Percentiles rank a stretch among this genome's conserved stretches.
phyloP scores from a whole-genome alignment of 2,113 vertebrate genomes.

The Halichoeres trimaculatus region DNA sequence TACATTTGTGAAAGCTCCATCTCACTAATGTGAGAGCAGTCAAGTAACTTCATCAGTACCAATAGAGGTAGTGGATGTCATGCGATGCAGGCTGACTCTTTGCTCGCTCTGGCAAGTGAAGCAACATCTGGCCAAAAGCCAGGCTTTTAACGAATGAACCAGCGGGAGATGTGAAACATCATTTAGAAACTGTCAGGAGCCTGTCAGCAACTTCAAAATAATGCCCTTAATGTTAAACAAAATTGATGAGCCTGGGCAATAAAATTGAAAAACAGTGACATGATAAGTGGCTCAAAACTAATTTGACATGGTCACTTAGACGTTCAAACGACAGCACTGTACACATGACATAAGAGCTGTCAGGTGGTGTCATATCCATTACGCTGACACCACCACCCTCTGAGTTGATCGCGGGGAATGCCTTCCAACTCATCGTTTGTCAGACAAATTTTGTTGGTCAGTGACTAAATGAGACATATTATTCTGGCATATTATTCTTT shows the following conservation, averaged over 20 bases:
- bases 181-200: conserved; percentile 66
- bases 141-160: conserved; percentile 73
- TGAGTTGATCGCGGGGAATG: conserved; percentile 19
- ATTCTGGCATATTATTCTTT: conserved; percentile 12
- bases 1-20: conserved; percentile 58
- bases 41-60: conserved; percentile 51
- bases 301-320: conserved; percentile 69
- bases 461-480: conserved; percentile 30
- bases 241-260: conserved; percentile 64
- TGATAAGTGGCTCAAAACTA: conserved; percentile 66
- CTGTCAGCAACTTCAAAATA: conserved; percentile 66
- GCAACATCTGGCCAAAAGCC: conserved; percentile 61
- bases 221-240: conserved; percentile 59
- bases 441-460: conserved; percentile 17
- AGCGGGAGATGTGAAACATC: conserved; percentile 61
- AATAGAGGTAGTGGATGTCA: conserved; percentile 33
- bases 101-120: conserved; percentile 44
- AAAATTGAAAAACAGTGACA: conserved; percentile 67
- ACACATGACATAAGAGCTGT: conserved; percentile 58
- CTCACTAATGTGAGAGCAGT: conserved; percentile 28
- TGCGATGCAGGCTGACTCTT: conserved; percentile 25
- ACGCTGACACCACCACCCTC: conserved; percentile 15
- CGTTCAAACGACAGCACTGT: conserved; percentile 49
- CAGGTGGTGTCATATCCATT: conserved; percentile 40
- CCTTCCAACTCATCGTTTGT: conserved; percentile 46